Evolutionary conservation across 2,888 invertebrate species (phyloP), one percentile per base, ranked within the genome.

Genomic region (Pollenia griseotomentosa): DNA sequence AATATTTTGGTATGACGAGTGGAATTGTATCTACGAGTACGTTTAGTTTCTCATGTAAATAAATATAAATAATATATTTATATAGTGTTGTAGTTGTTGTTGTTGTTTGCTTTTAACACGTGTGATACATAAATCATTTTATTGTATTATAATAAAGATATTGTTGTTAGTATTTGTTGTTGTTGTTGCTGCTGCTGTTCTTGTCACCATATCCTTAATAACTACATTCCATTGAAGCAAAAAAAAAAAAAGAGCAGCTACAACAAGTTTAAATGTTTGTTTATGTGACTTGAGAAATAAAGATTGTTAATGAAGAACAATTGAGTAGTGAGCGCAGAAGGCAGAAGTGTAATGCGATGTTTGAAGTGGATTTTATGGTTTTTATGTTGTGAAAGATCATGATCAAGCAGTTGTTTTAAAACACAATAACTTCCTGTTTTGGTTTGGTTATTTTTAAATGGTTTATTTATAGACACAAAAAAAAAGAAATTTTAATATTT

Each of bases 101-200:
- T 46, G 46, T 78, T 63, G 12, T 53, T 59, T 74, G 44, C 59
- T 79, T 83, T 81, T 81, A 87, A 84, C 87, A 87, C 87, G 87
- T 87, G 87, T 78, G 80, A 68, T 81, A 81, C 71, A 87, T 84
- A 87, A 87, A 87, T 87, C 87, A 87, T 87, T 84, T 83, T 63
- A 73, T 75, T 75, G 66, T 79, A 44, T 66, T 73, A 77, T 70
- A 83, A 77, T 77, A 71, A 77, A 83, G 53, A 68, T 57, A 83
- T 80, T 71, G 63, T 59, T 83, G 61, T 40, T 51, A 53, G 0
- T 57, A 16, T 68, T 48, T 65, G 16, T 44, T 53, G 63, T 40
- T 63, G 40, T 63, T 70, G 51, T 80, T 53, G 51, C 19, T 55
- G 40, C 40, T 53, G 68, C 16, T 53, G 79, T 14, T 23, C 19